Conservation (phyloP, 2,888 invertebrate genomes). For the Drosophila paranaensis region DNA sequence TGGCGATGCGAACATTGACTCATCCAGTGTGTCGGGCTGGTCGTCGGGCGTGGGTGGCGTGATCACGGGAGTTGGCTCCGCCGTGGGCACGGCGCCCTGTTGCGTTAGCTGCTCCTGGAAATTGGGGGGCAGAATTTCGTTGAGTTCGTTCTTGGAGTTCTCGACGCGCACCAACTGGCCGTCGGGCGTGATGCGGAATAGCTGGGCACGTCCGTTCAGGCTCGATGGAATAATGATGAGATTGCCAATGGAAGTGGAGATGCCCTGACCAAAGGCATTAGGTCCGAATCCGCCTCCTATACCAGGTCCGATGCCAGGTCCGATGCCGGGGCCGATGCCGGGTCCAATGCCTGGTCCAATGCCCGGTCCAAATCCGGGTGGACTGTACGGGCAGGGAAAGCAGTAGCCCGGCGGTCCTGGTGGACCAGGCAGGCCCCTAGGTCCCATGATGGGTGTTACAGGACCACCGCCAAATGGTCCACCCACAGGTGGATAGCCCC, state of each 20-base stretch:
- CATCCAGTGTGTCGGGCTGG: conserved; percentile 50
- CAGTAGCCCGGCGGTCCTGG: conserved; percentile 72
- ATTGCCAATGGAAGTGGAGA: conserved; percentile 57
- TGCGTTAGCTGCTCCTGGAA: conserved; percentile 39
- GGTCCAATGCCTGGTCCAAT: conserved; percentile 20
- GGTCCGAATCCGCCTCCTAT: conserved; percentile 10
- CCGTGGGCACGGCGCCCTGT: conserved; percentile 42
- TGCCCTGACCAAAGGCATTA: conserved; percentile 11
- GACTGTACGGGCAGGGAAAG: conserved; percentile 60
- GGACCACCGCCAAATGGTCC: conserved; percentile 41
- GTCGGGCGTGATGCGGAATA: conserved; percentile 65
- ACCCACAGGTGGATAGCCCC: conserved; percentile 57
- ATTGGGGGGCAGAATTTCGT: conserved; percentile 43
- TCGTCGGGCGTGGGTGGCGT: conserved; percentile 56
- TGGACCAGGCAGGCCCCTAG: conserved; percentile 65
- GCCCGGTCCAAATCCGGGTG: conserved; percentile 6
- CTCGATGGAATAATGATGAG: conserved; percentile 60
- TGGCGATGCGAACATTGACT: conserved; percentile 42
- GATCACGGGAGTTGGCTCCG: conserved; percentile 36
- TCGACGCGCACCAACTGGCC: conserved; percentile 62
- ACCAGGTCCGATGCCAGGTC: conserved; percentile 13
- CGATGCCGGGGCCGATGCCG: background rate
- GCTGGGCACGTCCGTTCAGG: conserved; percentile 41
- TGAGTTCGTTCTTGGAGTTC: conserved; percentile 37
- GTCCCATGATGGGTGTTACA: conserved; percentile 49